phyloP scores from a whole-genome alignment of 2,113 vertebrate species.

The Engraulis encrasicolus region DNA sequence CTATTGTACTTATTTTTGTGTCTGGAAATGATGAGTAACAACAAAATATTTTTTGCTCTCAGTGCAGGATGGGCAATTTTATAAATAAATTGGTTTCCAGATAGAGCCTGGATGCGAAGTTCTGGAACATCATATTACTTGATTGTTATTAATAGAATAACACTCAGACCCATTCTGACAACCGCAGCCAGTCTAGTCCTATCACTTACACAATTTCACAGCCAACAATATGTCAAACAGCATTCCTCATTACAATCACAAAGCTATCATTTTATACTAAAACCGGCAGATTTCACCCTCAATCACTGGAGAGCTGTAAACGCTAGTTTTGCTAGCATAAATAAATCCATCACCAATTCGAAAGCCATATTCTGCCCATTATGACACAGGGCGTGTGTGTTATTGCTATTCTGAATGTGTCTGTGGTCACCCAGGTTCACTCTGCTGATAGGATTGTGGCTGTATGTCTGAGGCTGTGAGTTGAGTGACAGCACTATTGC shows the following conservation, averaged over 20 bases:
- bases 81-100: constrained; percentile 12
- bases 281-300: not conserved
- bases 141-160: constrained; percentile 15
- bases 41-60: not conserved
- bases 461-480: no score
- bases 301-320: not conserved
- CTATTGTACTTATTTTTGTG: not conserved
- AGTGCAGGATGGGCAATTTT: constrained; percentile 13
- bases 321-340: not conserved
- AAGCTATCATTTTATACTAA: not conserved
- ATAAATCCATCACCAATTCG: not conserved
- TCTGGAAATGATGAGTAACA: not conserved
- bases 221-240: not conserved
- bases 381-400: not conserved
- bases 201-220: constrained; percentile 7
- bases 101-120: not conserved
- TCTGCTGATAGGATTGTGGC: not conserved
- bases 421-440: not conserved
- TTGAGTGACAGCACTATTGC: constrained; percentile 60
- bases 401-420: not conserved
- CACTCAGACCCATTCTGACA: not conserved
- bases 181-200: not conserved
- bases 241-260: not conserved
- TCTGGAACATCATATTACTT: not conserved
- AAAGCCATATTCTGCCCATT: not conserved